A percentile compares a stretch with the other conserved stretches of the same genome.
These are phyloP conservation scores for Drosophila murphyi DNA, from an alignment of 1,140 invertebrate species.

Conservation along the genomic window DNA sequence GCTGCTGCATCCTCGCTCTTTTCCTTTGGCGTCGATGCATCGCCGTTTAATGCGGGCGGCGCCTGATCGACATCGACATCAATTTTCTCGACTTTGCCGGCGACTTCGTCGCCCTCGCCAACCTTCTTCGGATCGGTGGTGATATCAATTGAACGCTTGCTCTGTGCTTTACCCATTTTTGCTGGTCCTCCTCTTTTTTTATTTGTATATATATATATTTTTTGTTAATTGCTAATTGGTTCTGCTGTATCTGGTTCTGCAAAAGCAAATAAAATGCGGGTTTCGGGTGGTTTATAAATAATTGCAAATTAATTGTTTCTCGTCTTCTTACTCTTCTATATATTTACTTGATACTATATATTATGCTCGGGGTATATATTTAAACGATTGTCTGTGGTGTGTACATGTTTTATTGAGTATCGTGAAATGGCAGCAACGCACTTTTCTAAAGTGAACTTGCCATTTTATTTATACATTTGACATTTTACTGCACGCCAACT, in stretches of 20 bases:
- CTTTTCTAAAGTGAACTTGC: conserved; percentile 38
- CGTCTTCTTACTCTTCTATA: neutral
- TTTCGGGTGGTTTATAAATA: conserved; percentile 30
- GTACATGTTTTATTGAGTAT: conserved; percentile 16
- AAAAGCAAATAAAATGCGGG: conserved; percentile 18
- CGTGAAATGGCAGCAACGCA: conserved; percentile 35
- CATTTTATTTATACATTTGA: conserved; percentile 74
- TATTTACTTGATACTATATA: neutral
- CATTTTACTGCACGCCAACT: conserved; percentile 61
- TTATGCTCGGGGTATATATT: neutral
- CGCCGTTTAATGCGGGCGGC: conserved; percentile 87
- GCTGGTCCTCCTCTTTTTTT: conserved; percentile 37
- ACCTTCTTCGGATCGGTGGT: conserved; percentile 92
- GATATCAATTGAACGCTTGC: conserved; percentile 93
- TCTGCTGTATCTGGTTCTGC: conserved; percentile 32
- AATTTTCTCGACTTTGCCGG: conserved; percentile 90
- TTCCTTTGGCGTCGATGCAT: conserved; percentile 87
- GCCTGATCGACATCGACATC: conserved; percentile 88
- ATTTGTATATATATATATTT: neutral
- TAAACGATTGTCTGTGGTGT: conserved; percentile 8
- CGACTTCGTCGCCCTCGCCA: conserved; percentile 88
- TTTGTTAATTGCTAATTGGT: conserved; percentile 62
- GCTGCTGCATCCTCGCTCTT: conserved; percentile 72
- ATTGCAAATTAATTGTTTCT: conserved; percentile 19
- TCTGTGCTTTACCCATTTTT: conserved; percentile 92